Evolutionary conservation across 2,113 vertebrate genomes (phyloP).

Genomic region (Varanus komodoensis): DNA sequence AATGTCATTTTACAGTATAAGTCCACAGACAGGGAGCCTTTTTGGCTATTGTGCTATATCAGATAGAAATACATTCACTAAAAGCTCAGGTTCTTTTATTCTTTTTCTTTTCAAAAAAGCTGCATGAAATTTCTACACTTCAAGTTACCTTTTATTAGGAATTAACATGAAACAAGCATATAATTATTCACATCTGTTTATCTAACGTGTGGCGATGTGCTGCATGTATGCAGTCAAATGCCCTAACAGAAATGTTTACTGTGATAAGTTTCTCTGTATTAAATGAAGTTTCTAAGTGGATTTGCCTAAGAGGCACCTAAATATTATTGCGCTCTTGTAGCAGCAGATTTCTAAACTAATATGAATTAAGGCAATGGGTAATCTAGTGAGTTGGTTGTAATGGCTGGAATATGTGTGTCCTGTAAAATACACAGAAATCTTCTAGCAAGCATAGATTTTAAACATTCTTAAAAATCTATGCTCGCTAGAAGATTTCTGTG

Average conservation of each 20-base stretch:
- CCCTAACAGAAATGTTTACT: neutral
- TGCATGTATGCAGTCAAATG: neutral
- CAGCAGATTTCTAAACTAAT: neutral
- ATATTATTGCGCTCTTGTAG: neutral
- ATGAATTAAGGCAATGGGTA: constrained; percentile 1
- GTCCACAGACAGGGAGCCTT: no score
- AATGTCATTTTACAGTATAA: no score
- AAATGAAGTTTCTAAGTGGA: neutral
- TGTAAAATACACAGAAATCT: no score
- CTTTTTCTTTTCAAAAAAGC: neutral
- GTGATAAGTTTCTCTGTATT: neutral
- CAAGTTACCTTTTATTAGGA: neutral
- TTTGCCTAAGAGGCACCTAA: neutral
- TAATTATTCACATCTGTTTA: neutral
- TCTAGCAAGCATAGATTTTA: no score
- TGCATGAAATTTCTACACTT: neutral
- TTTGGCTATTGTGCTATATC: no score
- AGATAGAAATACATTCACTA: neutral
- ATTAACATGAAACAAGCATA: neutral
- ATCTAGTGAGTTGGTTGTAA: neutral
- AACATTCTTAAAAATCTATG: neutral
- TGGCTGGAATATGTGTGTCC: neutral
- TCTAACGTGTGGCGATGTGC: neutral
- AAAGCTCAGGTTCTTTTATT: no score
- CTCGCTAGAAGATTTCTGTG: neutral